Evolutionary conservation across 2,113 vertebrate species (phyloP).

Genomic region (Acrocephalus arundinaceus): DNA sequence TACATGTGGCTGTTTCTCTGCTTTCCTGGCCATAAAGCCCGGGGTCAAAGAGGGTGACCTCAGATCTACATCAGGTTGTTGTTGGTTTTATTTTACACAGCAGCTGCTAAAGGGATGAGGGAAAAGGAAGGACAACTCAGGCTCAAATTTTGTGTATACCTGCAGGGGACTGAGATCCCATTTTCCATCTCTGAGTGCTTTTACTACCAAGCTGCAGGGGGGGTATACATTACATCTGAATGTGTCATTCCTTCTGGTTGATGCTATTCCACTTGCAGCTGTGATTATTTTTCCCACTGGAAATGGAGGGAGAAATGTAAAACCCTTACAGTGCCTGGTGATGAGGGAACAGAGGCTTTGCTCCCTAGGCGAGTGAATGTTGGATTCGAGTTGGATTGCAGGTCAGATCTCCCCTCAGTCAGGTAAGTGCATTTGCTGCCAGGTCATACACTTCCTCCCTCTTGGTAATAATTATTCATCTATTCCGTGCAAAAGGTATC

Average conservation of each 20-base stretch:
- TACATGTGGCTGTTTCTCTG: background rate
- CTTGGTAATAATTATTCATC: background rate
- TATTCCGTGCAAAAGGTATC: background rate
- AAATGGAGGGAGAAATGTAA: background rate
- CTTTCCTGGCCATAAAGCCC: background rate
- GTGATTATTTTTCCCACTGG: background rate
- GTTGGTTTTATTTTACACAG: background rate
- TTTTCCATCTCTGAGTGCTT: background rate
- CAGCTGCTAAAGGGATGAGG: background rate
- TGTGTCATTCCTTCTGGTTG: background rate
- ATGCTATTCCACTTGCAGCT: background rate
- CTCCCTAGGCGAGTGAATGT: background rate
- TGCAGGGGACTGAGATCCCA: background rate
- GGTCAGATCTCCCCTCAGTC: background rate
- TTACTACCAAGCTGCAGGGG: background rate
- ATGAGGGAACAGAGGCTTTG: background rate
- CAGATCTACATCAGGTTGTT: background rate
- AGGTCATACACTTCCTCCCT: background rate
- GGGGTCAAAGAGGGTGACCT: background rate
- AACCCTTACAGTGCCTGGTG: background rate
- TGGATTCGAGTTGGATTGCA: background rate
- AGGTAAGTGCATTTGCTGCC: constrained; percentile 14
- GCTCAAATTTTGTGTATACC: background rate
- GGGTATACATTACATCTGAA: background rate
- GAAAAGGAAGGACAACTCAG: background rate